Base-by-base conservation (phyloP, 2,888 invertebrate genomes). In the Chrysopilus asiliformis region DNA sequence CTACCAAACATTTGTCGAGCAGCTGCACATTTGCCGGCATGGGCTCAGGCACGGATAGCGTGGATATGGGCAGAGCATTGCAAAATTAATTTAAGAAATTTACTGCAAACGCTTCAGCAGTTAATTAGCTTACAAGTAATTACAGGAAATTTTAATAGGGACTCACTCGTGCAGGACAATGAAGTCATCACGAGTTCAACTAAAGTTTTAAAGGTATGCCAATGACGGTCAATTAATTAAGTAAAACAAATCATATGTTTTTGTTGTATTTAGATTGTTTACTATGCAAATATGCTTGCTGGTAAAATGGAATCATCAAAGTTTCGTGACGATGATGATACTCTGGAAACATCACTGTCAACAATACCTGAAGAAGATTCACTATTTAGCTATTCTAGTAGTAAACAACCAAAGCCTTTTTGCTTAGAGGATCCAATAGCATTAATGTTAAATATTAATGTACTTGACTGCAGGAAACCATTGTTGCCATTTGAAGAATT, bases 401-500 rank as follows among this genome's bases (percentile, higher is more conserved):
- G 53, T 37, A 45, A 46, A 32, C 36, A 32, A 26, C 41, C 48
- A 36, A 56, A 56, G 30, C 50, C 55, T 28, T 49, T 52, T 38
- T 49, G 55, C 62, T 68, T 45, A 47, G 79, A 49, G 28, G 62
- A 64, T 45, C 56, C 55, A 25, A 35, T 64, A 12, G 85, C 77
- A 43, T 66, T 71, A 45, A 81, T 79, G 65, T 70, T 93, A 52
- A 76, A 75, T 49, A 68, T 87, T 46, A 74, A 77, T 53, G 72
- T 79, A 15, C 62, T 86, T 52, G 86, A 93, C 56, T 82, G 86
- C 56, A 74, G 89, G 32, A 75, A 74, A 53, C 91, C 93, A 24
- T 71, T 76, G 51, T 71, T 94, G 56, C 76, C 85, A 38, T 86
- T 83, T 53, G 78, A 80, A 44, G 91, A 93, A 53, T 94, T 94